Evolutionary conservation across 2,113 vertebrate species (phyloP).

Genomic region (human): GRCh38 chr1:186796501-186797000

Average conservation of each 20-base stretch:
- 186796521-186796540: no score
- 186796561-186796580: accelerated
- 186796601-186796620: not conserved
- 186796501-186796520: not conserved
- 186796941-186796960: not conserved
- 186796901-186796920: not conserved
- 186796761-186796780: not conserved
- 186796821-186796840: not conserved
- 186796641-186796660: not conserved
- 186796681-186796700: not conserved
- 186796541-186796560: no score
- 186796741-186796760: not conserved
- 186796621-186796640: not conserved
- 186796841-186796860: not conserved
- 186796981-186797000: not conserved
- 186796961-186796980: not conserved
- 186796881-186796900: not conserved
- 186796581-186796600: not conserved
- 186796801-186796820: not conserved
- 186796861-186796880: not conserved
- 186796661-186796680: not conserved
- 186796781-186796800: not conserved
- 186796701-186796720: not conserved
- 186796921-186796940: not conserved
- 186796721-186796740: not conserved